Conservation (phyloP, 2,113 vertebrate species). For the Anoplopoma fimbria region DNA sequence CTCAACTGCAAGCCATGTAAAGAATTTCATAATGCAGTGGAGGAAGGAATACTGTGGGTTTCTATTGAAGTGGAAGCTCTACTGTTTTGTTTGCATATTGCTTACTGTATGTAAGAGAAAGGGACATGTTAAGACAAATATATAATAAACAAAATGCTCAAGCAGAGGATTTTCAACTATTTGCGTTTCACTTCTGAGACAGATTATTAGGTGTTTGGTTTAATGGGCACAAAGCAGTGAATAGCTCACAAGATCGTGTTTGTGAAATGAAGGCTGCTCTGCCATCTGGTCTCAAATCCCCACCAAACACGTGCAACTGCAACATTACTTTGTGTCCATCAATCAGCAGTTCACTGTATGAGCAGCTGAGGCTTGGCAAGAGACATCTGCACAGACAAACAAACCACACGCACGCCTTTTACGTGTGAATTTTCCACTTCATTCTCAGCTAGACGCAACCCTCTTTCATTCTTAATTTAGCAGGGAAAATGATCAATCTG, state of each 20-base stretch:
- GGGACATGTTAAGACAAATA: background rate
- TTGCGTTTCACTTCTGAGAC: background rate
- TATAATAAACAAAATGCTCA: background rate
- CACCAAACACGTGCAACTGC: conserved; percentile 41
- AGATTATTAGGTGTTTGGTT: background rate
- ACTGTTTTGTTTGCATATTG: background rate
- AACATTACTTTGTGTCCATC: conserved; percentile 44
- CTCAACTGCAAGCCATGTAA: conserved; percentile 13
- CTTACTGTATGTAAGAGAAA: conserved; percentile 3
- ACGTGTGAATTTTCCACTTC: conserved; percentile 12
- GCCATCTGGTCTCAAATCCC: conserved; percentile 73
- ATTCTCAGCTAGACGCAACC: background rate
- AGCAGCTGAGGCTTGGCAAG: conserved; percentile 46
- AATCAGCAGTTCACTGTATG: conserved; percentile 46
- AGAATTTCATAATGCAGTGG: conserved; percentile 1
- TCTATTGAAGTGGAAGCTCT: background rate
- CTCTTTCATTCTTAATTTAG: background rate
- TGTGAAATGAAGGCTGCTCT: conserved; percentile 31
- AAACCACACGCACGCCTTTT: conserved; percentile 10
- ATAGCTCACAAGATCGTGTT: background rate
- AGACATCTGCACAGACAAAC: conserved; percentile 12
- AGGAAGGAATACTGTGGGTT: background rate
- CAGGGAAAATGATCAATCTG: background rate
- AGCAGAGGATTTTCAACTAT: background rate
- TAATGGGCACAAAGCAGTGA: background rate